A percentile compares a stretch with the other conserved stretches of the same genome.
phyloP scores from a whole-genome alignment of 1,140 invertebrate genomes.

The Heliothis virescens region DNA sequence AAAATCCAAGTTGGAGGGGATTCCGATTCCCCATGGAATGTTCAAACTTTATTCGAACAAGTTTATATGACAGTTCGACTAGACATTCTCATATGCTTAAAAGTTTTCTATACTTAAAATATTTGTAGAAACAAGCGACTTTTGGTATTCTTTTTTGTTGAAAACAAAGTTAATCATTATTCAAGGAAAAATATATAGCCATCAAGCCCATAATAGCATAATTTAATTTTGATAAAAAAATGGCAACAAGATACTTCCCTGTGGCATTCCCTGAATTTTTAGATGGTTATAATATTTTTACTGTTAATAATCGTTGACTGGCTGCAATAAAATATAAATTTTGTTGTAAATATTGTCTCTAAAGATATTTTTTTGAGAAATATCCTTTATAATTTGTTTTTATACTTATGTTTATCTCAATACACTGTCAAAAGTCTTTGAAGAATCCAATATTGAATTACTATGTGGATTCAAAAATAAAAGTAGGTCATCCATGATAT shows the following conservation, averaged over 20 bases:
- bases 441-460: too few relatives aligned
- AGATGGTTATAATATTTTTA: not conserved
- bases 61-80: conserved; percentile 15
- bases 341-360: too few relatives aligned
- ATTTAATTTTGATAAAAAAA: not conserved
- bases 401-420: too few relatives aligned
- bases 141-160: too few relatives aligned
- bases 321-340: too few relatives aligned
- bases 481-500: too few relatives aligned
- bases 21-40: conserved; percentile 33
- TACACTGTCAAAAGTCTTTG: too few relatives aligned
- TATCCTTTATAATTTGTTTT: too few relatives aligned
- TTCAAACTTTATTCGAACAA: conserved; percentile 19
- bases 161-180: not conserved
- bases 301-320: not conserved
- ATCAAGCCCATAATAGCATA: not conserved
- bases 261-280: not conserved
- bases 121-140: too few relatives aligned
- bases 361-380: too few relatives aligned
- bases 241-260: not conserved
- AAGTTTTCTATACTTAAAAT: not conserved
- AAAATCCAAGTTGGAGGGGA: conserved; percentile 22
- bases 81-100: not conserved
- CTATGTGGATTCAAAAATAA: too few relatives aligned
- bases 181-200: not conserved